These are phyloP conservation scores for Lepidochrysops patricia DNA, from an alignment of 2,888 invertebrate genomes.

Conservation along the genomic window DNA sequence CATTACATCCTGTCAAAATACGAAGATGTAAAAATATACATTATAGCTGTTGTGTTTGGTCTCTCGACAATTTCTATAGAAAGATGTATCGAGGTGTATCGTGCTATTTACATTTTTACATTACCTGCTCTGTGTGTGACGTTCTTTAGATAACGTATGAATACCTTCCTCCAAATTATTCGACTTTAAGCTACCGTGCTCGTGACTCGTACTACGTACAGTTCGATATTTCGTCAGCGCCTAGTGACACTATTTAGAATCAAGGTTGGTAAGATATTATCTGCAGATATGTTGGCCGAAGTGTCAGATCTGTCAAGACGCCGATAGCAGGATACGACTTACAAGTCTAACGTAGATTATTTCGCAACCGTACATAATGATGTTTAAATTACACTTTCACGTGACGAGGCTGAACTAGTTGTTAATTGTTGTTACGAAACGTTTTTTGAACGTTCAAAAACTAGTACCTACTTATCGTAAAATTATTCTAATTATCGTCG, in stretches of 20 bases:
- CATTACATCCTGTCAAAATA: no score
- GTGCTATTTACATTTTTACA: no score
- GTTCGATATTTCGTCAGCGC: constrained; percentile 20
- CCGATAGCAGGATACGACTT: constrained; percentile 27
- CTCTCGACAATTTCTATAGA: no score
- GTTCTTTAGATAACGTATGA: no score
- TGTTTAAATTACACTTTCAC: constrained; percentile 10
- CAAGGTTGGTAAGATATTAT: constrained; percentile 52
- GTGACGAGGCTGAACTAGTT: constrained; percentile 7
- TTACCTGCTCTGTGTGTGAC: no score
- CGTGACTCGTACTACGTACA: neutral
- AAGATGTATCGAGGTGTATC: no score
- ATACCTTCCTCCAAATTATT: no score
- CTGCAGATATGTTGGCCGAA: constrained; percentile 36
- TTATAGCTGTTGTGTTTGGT: no score
- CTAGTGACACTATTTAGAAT: constrained; percentile 44
- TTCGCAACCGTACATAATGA: neutral
- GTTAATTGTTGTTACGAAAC: constrained; percentile 8
- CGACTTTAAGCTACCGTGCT: no score
- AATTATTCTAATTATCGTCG: neutral
- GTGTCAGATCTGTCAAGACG: constrained; percentile 28
- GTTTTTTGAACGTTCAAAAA: neutral
- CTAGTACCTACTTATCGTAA: constrained; percentile 4
- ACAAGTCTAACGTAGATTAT: constrained; percentile 2
- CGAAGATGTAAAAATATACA: no score